Evolutionary conservation across 2,888 invertebrate species (phyloP).

Genomic region (Trilocha varians): DNA sequence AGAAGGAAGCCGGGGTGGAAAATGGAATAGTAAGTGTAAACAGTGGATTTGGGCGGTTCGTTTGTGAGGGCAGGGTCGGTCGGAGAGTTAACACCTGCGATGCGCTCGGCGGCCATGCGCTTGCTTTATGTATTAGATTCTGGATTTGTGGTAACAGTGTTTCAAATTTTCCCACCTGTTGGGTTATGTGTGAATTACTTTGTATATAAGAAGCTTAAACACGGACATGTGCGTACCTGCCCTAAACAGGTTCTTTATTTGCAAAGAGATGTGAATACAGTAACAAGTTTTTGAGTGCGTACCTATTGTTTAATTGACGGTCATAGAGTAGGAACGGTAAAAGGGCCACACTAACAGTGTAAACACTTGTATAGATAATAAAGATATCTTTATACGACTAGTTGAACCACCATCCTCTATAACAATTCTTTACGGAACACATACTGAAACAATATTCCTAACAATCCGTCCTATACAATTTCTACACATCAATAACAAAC

Average conservation of each 20-base stretch:
- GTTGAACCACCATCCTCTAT: background rate
- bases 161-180: slow-evolving; percentile 44
- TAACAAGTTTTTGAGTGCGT: slow-evolving; percentile 6
- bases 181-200: slow-evolving; percentile 29
- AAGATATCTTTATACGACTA: too few relatives aligned
- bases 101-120: slow-evolving; percentile 48
- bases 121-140: slow-evolving; percentile 37
- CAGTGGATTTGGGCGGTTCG: slow-evolving; percentile 64
- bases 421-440: background rate
- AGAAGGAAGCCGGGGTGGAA: slow-evolving; percentile 30
- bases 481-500: slow-evolving; percentile 26
- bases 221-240: slow-evolving; percentile 6
- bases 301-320: slow-evolving; percentile 7
- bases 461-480: slow-evolving; percentile 2
- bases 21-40: slow-evolving; percentile 50
- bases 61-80: slow-evolving; percentile 45
- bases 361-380: background rate
- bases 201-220: slow-evolving; percentile 24
- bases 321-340: slow-evolving; percentile 4
- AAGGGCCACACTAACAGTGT: slow-evolving; percentile 1
- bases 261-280: slow-evolving; percentile 6
- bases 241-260: slow-evolving; percentile 10
- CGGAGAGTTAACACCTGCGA: slow-evolving; percentile 64
- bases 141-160: slow-evolving; percentile 33
- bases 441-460: background rate